Conservation (phyloP, 2,113 vertebrate species). For the Tachycineta bicolor region DNA sequence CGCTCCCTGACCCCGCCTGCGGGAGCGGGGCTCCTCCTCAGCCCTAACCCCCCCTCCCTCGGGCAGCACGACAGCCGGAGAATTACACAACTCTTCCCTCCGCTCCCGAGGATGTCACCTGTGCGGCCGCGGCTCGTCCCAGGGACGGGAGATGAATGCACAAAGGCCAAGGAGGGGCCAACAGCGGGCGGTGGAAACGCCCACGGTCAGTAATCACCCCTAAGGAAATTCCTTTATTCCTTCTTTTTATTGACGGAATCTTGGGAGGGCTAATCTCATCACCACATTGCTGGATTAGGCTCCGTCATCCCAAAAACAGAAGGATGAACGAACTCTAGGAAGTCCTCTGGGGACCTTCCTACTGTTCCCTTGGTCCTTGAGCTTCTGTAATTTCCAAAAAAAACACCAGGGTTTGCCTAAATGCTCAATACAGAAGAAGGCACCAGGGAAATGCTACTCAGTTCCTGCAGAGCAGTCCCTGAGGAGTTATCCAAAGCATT, state of each 20-base stretch:
- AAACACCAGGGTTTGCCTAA: not conserved
- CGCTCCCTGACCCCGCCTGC: not conserved
- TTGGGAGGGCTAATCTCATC: fast-evolving
- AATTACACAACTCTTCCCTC: not conserved
- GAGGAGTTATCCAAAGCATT: not conserved
- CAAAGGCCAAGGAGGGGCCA: not conserved
- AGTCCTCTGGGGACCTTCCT: not conserved
- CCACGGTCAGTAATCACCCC: fast-evolving
- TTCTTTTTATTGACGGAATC: too few relatives aligned
- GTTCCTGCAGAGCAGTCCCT: not conserved
- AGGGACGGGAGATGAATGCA: fast-evolving
- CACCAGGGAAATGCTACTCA: fast-evolving
- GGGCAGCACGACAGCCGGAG: not conserved
- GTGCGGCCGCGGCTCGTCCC: not conserved
- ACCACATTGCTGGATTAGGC: fast-evolving
- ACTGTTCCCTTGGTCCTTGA: too few relatives aligned
- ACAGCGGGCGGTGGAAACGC: not conserved
- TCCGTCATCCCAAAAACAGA: not conserved
- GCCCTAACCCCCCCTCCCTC: not conserved
- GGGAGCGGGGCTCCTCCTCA: not conserved
- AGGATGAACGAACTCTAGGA: not conserved
- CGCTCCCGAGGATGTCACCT: fast-evolving
- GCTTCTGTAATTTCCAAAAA: fast-evolving
- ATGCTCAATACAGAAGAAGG: not conserved
- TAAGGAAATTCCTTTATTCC: not conserved